phyloP scores from a whole-genome alignment of 2,888 invertebrate species.

The Formica aserva region DNA sequence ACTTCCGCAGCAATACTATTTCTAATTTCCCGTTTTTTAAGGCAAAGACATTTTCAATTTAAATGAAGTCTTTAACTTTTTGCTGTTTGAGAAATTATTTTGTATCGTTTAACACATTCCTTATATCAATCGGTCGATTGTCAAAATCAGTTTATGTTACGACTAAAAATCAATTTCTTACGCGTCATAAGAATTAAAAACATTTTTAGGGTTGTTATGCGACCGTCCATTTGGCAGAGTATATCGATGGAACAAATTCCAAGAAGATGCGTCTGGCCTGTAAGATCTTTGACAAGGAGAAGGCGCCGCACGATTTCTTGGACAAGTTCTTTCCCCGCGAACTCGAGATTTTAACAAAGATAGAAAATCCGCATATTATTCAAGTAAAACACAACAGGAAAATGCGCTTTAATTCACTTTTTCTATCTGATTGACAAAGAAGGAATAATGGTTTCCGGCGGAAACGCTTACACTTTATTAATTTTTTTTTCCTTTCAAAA shows the following conservation, averaged over 20 bases:
- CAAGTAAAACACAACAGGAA: constrained; percentile 85
- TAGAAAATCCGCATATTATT: constrained; percentile 96
- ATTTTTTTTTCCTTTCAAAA: not conserved
- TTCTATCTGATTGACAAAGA: not conserved
- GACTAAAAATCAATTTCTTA: not conserved
- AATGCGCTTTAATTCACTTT: constrained; percentile 3
- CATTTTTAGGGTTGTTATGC: constrained; percentile 92
- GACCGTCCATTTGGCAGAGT: constrained; percentile 94
- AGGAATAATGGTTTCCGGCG: not conserved
- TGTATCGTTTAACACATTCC: not conserved
- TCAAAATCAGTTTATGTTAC: not conserved
- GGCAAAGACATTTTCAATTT: not conserved
- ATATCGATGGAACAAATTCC: constrained; percentile 90
- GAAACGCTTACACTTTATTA: not conserved
- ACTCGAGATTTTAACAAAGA: constrained; percentile 94
- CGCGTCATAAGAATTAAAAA: not conserved
- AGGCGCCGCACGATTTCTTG: constrained; percentile 95
- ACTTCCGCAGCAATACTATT: not conserved
- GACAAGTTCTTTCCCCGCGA: constrained; percentile 97
- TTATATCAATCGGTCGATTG: not conserved
- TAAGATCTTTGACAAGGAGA: constrained; percentile 96
- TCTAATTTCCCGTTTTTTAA: not conserved
- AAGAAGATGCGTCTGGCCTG: constrained; percentile 93
- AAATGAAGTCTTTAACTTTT: not conserved
- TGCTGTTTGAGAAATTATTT: not conserved